phyloP scores from a whole-genome alignment of 2,113 vertebrate species.

The Ammodytes marinus region DNA sequence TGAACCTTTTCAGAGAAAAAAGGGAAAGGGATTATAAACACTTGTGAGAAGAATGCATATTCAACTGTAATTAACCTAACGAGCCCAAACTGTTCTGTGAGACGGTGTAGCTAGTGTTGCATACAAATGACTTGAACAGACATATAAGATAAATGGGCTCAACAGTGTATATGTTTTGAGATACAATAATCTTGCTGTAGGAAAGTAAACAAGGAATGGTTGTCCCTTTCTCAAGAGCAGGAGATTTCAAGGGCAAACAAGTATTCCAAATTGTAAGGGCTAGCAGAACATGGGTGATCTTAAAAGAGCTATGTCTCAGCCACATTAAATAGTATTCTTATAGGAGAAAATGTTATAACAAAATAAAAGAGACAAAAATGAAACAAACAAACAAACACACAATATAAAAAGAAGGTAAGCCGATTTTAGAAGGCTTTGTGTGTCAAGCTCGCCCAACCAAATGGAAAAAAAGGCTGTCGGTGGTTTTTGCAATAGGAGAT shows the following conservation, averaged over 20 bases:
- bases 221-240: background rate
- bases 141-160: background rate
- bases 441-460: slow-evolving; percentile 1
- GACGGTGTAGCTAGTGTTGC: background rate
- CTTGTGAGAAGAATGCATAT: background rate
- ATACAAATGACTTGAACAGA: background rate
- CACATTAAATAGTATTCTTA: background rate
- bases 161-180: background rate
- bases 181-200: background rate
- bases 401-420: background rate
- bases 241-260: background rate
- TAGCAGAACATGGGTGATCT: background rate
- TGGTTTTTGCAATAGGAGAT: background rate
- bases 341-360: background rate
- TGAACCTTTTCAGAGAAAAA: background rate
- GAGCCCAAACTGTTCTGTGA: background rate
- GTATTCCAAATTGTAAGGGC: background rate
- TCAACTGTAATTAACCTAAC: background rate
- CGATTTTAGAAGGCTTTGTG: background rate
- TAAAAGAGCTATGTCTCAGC: background rate
- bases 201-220: background rate
- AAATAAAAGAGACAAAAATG: slow-evolving; percentile 8
- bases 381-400: no score
- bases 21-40: background rate
- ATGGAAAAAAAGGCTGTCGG: slow-evolving; percentile 28